Conservation (phyloP, 2,888 invertebrate species). For the Oscheius onirici region DNA sequence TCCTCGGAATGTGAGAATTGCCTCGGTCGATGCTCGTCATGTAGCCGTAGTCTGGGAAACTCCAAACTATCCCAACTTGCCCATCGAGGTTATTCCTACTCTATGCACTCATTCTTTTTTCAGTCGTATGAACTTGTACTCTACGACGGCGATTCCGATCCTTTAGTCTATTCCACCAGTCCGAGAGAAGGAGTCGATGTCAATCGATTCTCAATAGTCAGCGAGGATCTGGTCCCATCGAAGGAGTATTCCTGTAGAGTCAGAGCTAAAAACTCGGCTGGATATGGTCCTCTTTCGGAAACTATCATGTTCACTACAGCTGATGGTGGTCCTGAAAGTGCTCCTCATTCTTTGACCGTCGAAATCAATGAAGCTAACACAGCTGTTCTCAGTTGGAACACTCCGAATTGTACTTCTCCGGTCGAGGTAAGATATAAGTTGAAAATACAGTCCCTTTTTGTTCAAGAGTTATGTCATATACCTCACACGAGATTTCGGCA, state of each 20-base stretch:
- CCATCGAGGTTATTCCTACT: slow-evolving; percentile 33
- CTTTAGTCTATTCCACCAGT: not conserved
- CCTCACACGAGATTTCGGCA: slow-evolving; percentile 52
- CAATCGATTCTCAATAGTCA: slow-evolving; percentile 1
- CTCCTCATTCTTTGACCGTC: slow-evolving; percentile 41
- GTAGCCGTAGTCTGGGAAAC: slow-evolving; percentile 47
- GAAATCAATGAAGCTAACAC: slow-evolving; percentile 54
- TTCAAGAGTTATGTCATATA: slow-evolving; percentile 52
- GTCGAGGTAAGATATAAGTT: slow-evolving; percentile 36
- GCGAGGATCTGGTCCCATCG: slow-evolving; percentile 42
- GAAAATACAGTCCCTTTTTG: not conserved
- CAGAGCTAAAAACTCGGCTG: slow-evolving; percentile 48
- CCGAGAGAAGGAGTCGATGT: slow-evolving; percentile 11
- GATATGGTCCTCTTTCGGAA: slow-evolving; percentile 45
- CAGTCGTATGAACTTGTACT: slow-evolving; percentile 27
- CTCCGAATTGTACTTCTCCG: slow-evolving; percentile 45
- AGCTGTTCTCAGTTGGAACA: slow-evolving; percentile 46
- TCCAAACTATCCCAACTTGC: slow-evolving; percentile 45
- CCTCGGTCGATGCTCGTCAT: slow-evolving; percentile 44
- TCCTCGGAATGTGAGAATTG: slow-evolving; percentile 45
- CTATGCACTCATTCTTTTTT: not conserved
- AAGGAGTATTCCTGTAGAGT: slow-evolving; percentile 45
- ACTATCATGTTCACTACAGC: slow-evolving; percentile 40
- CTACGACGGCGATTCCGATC: not conserved
- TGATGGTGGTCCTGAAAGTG: slow-evolving; percentile 51